Conservation (phyloP, 2,113 vertebrate species). For the Oreocharis arfaki region DNA sequence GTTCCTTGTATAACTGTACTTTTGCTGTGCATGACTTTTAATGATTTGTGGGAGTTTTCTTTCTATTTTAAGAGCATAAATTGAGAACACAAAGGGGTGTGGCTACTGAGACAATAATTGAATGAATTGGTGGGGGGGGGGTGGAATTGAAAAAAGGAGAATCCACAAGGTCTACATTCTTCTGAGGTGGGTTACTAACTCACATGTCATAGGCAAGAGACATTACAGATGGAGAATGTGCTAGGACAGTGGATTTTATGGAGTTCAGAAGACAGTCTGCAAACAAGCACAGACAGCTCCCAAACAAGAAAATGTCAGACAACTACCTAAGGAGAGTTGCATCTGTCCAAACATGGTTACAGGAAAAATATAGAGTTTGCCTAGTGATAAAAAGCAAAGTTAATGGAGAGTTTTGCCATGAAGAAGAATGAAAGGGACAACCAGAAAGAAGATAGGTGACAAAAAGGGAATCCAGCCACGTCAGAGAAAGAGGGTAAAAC, state of each 20-base stretch:
- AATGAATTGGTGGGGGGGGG: fast-evolving
- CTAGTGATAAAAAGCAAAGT: background rate
- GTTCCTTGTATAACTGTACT: background rate
- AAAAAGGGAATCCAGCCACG: background rate
- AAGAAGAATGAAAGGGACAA: background rate
- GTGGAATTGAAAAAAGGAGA: background rate
- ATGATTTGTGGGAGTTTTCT: background rate
- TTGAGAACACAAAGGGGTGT: background rate
- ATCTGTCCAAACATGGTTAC: background rate
- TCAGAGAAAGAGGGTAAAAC: background rate
- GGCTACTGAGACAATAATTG: background rate
- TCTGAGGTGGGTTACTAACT: background rate
- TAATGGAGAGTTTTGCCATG: background rate
- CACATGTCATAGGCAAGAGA: background rate
- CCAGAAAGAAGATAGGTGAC: background rate
- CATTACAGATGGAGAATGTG: background rate
- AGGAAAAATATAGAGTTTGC: background rate
- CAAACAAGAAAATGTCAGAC: background rate
- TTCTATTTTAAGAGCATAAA: background rate
- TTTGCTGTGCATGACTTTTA: background rate
- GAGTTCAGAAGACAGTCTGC: background rate
- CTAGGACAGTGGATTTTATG: background rate
- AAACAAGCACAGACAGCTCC: background rate
- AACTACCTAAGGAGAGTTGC: background rate
- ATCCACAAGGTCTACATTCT: background rate